Base-by-base conservation (phyloP, 2,797 vertebrate genomes). In the Chrysolophus pictus region DNA sequence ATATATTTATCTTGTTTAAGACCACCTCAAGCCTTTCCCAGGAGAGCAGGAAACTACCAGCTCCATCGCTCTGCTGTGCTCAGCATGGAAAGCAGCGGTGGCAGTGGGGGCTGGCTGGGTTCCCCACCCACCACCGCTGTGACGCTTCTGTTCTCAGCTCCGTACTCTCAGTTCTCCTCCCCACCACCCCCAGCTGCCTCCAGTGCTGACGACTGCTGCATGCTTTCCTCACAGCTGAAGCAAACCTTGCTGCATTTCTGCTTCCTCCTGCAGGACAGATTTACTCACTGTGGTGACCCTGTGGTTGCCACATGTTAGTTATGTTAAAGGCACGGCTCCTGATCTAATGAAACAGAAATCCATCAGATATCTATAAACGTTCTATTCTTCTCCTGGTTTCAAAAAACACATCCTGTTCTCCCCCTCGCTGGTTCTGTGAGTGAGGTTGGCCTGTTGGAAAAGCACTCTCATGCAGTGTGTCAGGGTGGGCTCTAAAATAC, bases 181-280 rank as follows among this genome's bases (percentile, higher is more conserved):
- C 71, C 24, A 73, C 74, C 80, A 33, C 64, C 46, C 83, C 56
- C 83, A 76, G 53, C 16, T 92, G 92, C 4, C 55, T 46, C 91
- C 81, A 33, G n/a, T 47, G 44, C 53, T 87, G 28, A 74, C 47
- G 71, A 21, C 35, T 69, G 88, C 75, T 62, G 69, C 3, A 72
- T 76, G 76, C 67, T 86, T 73, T 88, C 63, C 76, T 58, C 85
- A 59, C 78, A 89, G 84, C 28, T 73, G 79, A 91, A 91, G 80
- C 71, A 94, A 96, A 80, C 62, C 37, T 77, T 88, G 74, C 74
- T 91, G 72, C 49, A 87, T 82, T 92, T 79, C 26, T 82, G 71
- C 90, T 94, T 91, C 88, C 92, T 92, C 59, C 85, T 91, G 90
- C 69, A 88, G 80, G 92, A 86, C 92, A 92, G 93, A 96, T 96